Evolutionary conservation across 1,140 invertebrate genomes (phyloP).

Genomic region (Heliconius congener): DNA sequence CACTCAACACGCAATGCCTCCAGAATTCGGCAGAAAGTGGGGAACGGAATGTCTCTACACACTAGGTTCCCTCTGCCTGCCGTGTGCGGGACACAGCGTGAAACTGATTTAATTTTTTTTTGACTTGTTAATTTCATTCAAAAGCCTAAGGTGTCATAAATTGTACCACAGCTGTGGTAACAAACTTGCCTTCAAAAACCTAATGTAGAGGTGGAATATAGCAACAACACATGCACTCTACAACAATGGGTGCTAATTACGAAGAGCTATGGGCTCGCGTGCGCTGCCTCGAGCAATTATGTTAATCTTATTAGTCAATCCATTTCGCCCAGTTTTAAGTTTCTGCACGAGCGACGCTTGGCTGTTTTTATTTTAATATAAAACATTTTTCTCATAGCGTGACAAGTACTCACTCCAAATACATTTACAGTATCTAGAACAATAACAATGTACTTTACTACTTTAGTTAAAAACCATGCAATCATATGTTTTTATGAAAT

Average conservation of each 20-base stretch:
- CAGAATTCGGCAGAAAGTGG: no score
- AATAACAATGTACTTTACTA: slow-evolving; percentile 10
- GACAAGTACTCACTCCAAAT: slow-evolving; percentile 16
- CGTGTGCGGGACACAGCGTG: no score
- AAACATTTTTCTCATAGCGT: slow-evolving; percentile 33
- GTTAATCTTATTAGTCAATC: slow-evolving; percentile 77
- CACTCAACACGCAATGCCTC: no score
- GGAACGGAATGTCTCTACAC: no score
- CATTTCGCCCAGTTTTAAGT: slow-evolving; percentile 62
- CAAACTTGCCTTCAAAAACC: slow-evolving; percentile 32
- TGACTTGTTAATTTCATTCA: no score
- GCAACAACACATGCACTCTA: slow-evolving; percentile 42
- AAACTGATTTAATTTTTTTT: no score
- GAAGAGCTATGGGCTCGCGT: slow-evolving; percentile 68
- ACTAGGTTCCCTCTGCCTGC: no score
- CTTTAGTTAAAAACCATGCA: slow-evolving; percentile 4
- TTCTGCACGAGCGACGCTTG: slow-evolving; percentile 38
- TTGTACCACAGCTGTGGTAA: slow-evolving; percentile 5
- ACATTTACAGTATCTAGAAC: slow-evolving; percentile 22
- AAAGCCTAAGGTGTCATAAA: background rate
- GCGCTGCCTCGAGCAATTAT: slow-evolving; percentile 61
- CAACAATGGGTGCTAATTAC: slow-evolving; percentile 64
- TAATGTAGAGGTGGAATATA: slow-evolving; percentile 26
- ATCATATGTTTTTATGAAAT: background rate
- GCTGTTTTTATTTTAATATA: slow-evolving; percentile 14